Evolutionary conservation across 2,113 vertebrate species (phyloP).

Genomic region (Hypomesus transpacificus): DNA sequence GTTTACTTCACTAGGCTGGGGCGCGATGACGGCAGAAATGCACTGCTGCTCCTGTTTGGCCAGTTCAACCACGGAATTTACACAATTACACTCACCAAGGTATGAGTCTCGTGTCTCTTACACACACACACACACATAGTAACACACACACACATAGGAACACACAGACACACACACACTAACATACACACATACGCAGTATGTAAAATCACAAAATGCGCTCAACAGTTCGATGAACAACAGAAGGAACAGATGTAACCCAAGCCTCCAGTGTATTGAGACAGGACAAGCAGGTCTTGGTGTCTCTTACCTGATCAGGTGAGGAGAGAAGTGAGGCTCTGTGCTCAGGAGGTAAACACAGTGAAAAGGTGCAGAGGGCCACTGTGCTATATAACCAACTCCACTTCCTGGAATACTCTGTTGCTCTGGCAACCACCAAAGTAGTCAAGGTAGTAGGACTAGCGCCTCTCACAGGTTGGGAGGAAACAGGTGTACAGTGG

Average conservation of each 20-base stretch:
- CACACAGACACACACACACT: background rate
- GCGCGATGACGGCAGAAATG: background rate
- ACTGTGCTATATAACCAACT: background rate
- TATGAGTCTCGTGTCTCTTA: background rate
- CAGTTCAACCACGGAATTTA: background rate
- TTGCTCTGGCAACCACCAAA: background rate
- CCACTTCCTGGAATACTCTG: background rate
- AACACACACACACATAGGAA: background rate
- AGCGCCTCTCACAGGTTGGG: too few species aligned
- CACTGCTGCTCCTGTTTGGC: background rate
- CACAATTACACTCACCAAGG: background rate
- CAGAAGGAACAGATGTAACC: background rate
- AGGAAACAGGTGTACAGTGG: too few species aligned
- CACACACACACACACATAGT: background rate
- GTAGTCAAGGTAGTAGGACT: too few species aligned
- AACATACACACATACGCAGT: background rate
- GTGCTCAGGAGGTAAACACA: background rate
- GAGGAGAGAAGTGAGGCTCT: background rate
- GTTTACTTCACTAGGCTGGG: too few species aligned
- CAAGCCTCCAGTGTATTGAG: too few species aligned
- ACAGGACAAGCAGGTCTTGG: too few species aligned
- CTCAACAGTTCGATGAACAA: background rate
- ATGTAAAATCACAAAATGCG: background rate
- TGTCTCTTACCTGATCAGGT: constrained; percentile 3
- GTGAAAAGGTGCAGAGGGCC: background rate